Percentiles rank a stretch among this genome's conserved stretches.
These are phyloP conservation scores for Neofelis nebulosa DNA, from an alignment of 2,113 vertebrate species.

Conservation along the genomic window DNA sequence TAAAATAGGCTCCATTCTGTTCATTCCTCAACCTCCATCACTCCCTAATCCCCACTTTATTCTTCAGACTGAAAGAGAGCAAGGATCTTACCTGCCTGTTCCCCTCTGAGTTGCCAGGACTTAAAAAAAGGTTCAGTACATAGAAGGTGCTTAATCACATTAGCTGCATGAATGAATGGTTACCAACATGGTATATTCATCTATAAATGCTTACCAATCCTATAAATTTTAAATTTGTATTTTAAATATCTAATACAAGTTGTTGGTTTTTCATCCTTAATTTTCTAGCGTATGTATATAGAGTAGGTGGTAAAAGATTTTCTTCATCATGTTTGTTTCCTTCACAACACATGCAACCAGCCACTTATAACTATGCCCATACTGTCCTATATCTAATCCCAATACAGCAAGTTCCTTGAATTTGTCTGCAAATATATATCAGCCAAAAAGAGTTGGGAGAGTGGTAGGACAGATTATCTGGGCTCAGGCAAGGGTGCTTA, in stretches of 20 bases:
- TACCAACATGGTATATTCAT: neutral
- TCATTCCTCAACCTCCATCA: neutral
- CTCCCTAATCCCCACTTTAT: neutral
- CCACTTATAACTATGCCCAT: neutral
- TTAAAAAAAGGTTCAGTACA: neutral
- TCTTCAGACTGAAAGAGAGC: neutral
- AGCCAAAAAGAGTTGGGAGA: neutral
- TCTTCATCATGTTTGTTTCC: neutral
- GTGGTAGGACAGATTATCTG: rapidly evolving
- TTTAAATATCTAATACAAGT: neutral
- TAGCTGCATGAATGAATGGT: neutral
- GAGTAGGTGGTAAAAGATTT: neutral
- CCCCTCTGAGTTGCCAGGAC: neutral
- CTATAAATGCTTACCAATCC: neutral
- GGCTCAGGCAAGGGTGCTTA: neutral
- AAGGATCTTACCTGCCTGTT: neutral
- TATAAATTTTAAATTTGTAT: neutral
- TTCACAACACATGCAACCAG: neutral
- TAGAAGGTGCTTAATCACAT: neutral
- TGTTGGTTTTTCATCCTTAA: neutral
- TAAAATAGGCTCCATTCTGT: neutral
- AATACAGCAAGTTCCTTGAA: neutral
- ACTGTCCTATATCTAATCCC: neutral
- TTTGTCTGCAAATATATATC: neutral
- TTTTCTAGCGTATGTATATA: neutral